Evolutionary conservation across 2,797 vertebrate species (phyloP).

Genomic region (Choloepus didactylus): DNA sequence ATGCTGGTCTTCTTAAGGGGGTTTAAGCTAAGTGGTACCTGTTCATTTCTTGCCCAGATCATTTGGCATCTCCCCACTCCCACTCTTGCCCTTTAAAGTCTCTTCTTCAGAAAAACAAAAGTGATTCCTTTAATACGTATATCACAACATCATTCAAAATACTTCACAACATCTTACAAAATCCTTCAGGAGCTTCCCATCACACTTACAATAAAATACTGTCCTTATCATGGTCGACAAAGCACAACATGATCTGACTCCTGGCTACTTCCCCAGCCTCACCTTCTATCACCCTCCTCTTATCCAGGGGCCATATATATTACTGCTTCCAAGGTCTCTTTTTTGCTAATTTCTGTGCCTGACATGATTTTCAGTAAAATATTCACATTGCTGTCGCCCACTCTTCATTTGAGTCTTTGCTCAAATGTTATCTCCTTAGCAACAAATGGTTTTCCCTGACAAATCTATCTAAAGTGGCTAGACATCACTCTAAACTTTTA

Average conservation of each 20-base stretch:
- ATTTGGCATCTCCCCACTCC: neutral
- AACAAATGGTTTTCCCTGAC: neutral
- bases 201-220: neutral
- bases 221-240: neutral
- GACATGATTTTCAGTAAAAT: neutral
- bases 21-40: neutral
- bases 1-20: neutral
- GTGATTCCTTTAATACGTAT: neutral
- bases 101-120: slow-evolving; percentile 15
- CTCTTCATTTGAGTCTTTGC: too few species aligned
- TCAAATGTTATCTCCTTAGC: neutral
- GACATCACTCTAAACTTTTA: neutral
- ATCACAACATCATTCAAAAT: too few species aligned
- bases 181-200: neutral
- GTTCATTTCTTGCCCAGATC: neutral
- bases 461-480: neutral
- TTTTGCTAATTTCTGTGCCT: too few species aligned
- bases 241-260: neutral
- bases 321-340: too few species aligned
- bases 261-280: neutral
- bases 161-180: too few species aligned
- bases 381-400: too few species aligned
- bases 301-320: too few species aligned
- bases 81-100: neutral
- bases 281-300: neutral